phyloP scores from a whole-genome alignment of 1,140 invertebrate genomes.

The Globodera rostochiensis region DNA sequence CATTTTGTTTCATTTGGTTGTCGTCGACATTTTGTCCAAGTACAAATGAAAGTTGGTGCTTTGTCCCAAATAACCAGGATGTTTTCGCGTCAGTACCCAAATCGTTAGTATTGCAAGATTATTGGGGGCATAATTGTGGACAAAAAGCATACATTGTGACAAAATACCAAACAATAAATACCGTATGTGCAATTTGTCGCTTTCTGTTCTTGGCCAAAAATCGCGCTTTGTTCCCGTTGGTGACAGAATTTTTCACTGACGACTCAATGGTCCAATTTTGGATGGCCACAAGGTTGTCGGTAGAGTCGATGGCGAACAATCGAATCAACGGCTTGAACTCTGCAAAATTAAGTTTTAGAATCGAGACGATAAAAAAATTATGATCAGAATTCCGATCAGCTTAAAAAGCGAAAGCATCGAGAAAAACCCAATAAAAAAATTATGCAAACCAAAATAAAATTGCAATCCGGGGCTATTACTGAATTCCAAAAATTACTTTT shows the following conservation, averaged over 20 bases:
- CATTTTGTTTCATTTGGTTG: not conserved
- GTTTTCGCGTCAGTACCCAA: no score
- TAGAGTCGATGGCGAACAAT: conserved; percentile 64
- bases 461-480: no score
- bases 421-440: no score
- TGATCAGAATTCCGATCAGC: no score
- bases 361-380: conserved; percentile 5
- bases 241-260: not conserved
- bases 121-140: no score
- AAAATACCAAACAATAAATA: conserved; percentile 19
- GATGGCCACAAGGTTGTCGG: conserved; percentile 52
- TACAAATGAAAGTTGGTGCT: no score
- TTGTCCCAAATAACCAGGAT: no score
- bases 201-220: conserved; percentile 20
- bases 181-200: conserved; percentile 22
- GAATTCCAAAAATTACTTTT: no score
- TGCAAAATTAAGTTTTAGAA: conserved; percentile 15
- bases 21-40: no score
- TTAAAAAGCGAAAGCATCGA: no score
- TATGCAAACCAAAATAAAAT: no score
- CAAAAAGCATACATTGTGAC: not conserved
- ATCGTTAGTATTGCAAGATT: no score
- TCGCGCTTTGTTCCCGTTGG: not conserved
- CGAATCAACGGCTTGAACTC: conserved; percentile 61
- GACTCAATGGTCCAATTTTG: conserved; percentile 54